Evolutionary conservation across 1,140 invertebrate species (phyloP).

Genomic region (Drosophila burlai): DNA sequence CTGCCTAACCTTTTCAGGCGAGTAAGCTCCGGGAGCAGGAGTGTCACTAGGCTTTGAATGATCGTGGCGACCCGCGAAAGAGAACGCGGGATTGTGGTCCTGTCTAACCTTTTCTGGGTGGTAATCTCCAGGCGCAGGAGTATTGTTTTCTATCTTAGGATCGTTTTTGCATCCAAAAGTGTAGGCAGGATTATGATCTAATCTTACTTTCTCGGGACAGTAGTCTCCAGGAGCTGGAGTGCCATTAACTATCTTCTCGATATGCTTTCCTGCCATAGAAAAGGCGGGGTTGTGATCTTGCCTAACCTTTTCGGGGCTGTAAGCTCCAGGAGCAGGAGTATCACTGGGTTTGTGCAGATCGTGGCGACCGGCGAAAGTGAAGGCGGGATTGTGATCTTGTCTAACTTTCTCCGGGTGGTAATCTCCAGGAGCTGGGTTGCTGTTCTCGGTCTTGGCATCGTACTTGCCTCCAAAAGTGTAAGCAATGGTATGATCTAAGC

Average conservation of each 20-base stretch:
- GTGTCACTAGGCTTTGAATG: slow-evolving; percentile 89
- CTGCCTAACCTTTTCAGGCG: slow-evolving; percentile 87
- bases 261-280: slow-evolving; percentile 85
- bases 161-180: no score
- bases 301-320: slow-evolving; percentile 87
- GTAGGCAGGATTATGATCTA: no score
- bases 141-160: no score
- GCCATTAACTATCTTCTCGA: slow-evolving; percentile 87
- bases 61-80: slow-evolving; percentile 86
- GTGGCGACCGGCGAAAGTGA: slow-evolving; percentile 86
- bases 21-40: slow-evolving; percentile 88
- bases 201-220: slow-evolving; percentile 86
- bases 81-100: slow-evolving; percentile 85
- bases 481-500: slow-evolving; percentile 86
- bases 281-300: slow-evolving; percentile 85
- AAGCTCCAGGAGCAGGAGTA: slow-evolving; percentile 85
- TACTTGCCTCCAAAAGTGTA: slow-evolving; percentile 86
- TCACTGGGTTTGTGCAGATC: slow-evolving; percentile 85
- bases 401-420: slow-evolving; percentile 87
- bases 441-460: slow-evolving; percentile 85
- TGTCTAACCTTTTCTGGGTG: slow-evolving; percentile 87
- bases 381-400: slow-evolving; percentile 73
- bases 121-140: slow-evolving; percentile 85
- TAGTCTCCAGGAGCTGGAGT: slow-evolving; percentile 90
- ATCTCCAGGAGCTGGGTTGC: slow-evolving; percentile 88